Percentiles rank a stretch among this genome's conserved stretches.
These are phyloP conservation scores for Remorina albescens DNA, from an alignment of 2,797 vertebrate genomes.

Conservation along the genomic window DNA sequence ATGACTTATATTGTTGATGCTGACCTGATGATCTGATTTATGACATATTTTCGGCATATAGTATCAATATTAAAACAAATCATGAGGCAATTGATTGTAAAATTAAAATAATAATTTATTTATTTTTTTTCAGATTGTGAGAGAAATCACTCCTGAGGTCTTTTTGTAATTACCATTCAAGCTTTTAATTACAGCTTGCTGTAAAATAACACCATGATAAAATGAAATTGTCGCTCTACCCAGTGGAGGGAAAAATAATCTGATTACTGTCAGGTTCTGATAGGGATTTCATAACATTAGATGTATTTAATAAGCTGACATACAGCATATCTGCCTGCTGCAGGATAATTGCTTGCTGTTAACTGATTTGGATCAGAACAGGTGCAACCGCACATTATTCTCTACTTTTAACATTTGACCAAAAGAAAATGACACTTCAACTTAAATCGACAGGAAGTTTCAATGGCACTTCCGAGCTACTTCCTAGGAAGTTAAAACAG, in stretches of 20 bases:
- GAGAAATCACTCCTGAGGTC: too few relatives aligned
- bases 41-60: too few relatives aligned
- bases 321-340: background rate
- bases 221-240: background rate
- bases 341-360: background rate
- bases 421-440: background rate
- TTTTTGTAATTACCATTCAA: too few relatives aligned
- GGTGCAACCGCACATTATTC: background rate
- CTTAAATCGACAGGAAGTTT: background rate
- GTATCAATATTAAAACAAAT: too few relatives aligned
- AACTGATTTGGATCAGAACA: background rate
- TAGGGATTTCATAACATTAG: background rate
- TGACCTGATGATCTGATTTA: too few relatives aligned
- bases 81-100: too few relatives aligned
- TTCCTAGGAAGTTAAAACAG: constrained; percentile 5
- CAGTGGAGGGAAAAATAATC: background rate
- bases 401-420: background rate
- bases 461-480: background rate
- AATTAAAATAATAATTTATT: background rate
- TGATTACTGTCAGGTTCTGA: background rate
- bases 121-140: too few relatives aligned
- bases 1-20: too few relatives aligned
- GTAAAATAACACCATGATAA: background rate
- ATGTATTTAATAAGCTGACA: background rate
- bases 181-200: background rate